Percentiles rank a stretch among this genome's conserved stretches.
phyloP scores from a whole-genome alignment of 2,888 invertebrate genomes.

The Nephrotoma appendiculata region DNA sequence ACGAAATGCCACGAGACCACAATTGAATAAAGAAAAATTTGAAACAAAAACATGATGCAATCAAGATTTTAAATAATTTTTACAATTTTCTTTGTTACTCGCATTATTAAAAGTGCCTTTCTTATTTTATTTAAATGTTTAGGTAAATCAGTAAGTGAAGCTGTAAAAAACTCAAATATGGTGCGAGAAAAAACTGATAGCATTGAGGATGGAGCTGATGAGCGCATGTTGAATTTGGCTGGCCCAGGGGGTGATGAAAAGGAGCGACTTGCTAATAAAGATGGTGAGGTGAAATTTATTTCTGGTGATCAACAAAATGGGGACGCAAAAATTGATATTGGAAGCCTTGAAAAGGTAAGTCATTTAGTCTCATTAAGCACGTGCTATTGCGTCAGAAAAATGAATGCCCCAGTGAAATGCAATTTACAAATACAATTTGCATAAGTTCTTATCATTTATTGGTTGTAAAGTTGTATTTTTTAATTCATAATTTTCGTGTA shows the following conservation, averaged over 20 bases:
- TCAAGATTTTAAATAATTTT: not conserved
- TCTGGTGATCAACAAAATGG: slow-evolving; percentile 64
- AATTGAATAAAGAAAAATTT: not conserved
- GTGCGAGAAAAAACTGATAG: slow-evolving; percentile 31
- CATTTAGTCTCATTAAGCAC: not conserved
- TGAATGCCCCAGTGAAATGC: not conserved
- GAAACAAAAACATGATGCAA: not conserved
- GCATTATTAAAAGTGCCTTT: not conserved
- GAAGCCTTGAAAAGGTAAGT: slow-evolving; percentile 41
- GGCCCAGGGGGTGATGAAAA: slow-evolving; percentile 31
- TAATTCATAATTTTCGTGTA: not conserved
- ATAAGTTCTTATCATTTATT: not conserved
- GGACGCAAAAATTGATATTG: slow-evolving; percentile 77
- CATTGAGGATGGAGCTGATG: slow-evolving; percentile 51
- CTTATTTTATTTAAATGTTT: not conserved
- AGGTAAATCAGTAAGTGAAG: not conserved
- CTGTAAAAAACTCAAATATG: slow-evolving; percentile 23
- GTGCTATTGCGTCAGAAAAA: not conserved
- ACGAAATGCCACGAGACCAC: not conserved
- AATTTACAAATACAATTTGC: not conserved
- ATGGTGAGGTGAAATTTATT: slow-evolving; percentile 60
- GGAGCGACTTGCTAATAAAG: slow-evolving; percentile 40
- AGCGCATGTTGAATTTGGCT: slow-evolving; percentile 40
- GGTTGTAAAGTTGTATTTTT: not conserved
- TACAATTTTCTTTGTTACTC: not conserved